Base-by-base conservation (phyloP, 2,888 invertebrate genomes). In the Myathropa florea region DNA sequence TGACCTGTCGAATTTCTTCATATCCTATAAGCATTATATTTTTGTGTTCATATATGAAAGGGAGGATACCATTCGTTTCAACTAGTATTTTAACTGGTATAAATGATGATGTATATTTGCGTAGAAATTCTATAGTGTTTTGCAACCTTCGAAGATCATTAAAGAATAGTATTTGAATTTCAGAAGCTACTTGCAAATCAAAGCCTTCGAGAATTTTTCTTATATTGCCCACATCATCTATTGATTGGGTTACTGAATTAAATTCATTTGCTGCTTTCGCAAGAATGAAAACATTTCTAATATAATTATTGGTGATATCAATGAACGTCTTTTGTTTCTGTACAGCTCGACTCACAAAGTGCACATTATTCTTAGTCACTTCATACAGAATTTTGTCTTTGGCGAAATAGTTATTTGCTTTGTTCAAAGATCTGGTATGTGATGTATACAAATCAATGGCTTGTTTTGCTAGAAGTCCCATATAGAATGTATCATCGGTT, bases 261-360 rank as follows among this genome's bases (percentile, higher is more conserved):
- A 92, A 90, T 75, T 91, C 92, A 73, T 91, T 89, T 24, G 91
- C 91, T n/a, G 91, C 76, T 59, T 91, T 91, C 1, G 92, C 85
- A 61, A 92, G 89, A 6, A 92, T 88, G 46, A 92, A 60, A 76
- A 89, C 91, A 28, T 92, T 92, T 4, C 90, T 89, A 9, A 91
- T 60, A 4, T 88, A 89, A 2, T 80, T 87, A 83, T 92, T 90
- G 1, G 64, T 14, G 14, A 91, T 88, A 23, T 88, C 85, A 0
- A 79, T 83, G 14, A 90, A 90, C 23, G 83, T 88, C 46, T 86
- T 81, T 63, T 90, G 90, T 6, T 90, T 75, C n/a, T 90, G 88
- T 60, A 88, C 89, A 36, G 76, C 83, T 46, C 89, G 88, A 3
- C 90, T 90, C 12, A 92, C 89, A 88, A 91, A 92, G 83, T 92